Base-by-base conservation (phyloP, 2,888 invertebrate genomes). In the Aricia artaxerxes region DNA sequence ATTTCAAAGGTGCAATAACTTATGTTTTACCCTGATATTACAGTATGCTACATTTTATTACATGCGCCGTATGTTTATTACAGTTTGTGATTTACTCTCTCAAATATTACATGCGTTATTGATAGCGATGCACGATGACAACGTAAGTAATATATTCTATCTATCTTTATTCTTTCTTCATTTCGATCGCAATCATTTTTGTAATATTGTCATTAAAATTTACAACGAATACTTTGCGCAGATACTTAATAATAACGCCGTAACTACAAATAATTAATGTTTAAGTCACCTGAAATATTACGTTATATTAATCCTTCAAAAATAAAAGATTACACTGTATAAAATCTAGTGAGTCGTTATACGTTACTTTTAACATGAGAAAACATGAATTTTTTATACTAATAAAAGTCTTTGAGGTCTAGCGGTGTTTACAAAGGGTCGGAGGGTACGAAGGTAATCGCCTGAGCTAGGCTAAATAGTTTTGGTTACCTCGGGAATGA, bases 1-100 rank as follows among this genome's bases (percentile, higher is more conserved):
- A 53, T 76, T 76, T 76, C 76, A 76, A 76, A 76, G 76, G 76
- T 76, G 76, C 53, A 76, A 76, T 76, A 76, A 76, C 76, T 76
- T 76, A 76, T 53, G 53, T 76, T 76, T 49, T 49, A 76, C 49
- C 44, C 31, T 49, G 44, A 49, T 49, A 49, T 53, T 53, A 76
- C 76, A 49, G 35, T 53, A 35, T 57, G 76, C 76, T 76, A 57
- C 49, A 57, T 76, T 76, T 76, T 76, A 76, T 76, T 76, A 57
- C 76, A 35, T 38, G 57, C 35, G 16, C 31, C 31, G 73, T 40
- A 73, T 44, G 73, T 73, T 73, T 73, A 73, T 73, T 73, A 69
- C 69, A 16, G 35, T 69, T 69, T 35, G 7, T 69, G 69, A 69
- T 69, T 69, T 69, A 69, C 31, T 13, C 4, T 69, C 69, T 16